A percentile compares a stretch with the other conserved stretches of the same genome.
These are phyloP conservation scores for Nephrotoma guestfalica DNA, from an alignment of 2,888 invertebrate species.

Conservation along the genomic window DNA sequence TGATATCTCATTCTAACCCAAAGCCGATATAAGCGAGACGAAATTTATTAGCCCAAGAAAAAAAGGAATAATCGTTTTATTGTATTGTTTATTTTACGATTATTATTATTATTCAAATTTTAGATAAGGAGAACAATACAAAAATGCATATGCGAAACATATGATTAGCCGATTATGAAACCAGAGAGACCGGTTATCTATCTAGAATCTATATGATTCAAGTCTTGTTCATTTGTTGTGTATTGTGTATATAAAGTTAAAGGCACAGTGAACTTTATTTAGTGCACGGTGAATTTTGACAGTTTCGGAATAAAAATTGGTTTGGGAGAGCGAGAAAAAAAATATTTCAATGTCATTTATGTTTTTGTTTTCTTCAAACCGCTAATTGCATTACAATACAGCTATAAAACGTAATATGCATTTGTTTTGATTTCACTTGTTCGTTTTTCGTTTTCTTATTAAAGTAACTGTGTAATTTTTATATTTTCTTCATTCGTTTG, in stretches of 20 bases:
- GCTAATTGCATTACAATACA: not conserved
- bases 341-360: not conserved
- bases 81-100: not conserved
- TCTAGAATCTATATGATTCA: not conserved
- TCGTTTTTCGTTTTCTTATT: not conserved
- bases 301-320: not conserved
- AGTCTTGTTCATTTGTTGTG: not conserved
- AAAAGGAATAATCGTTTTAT: not conserved
- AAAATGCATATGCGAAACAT: not conserved
- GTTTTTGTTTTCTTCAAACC: not conserved
- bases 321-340: not conserved
- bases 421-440: not conserved
- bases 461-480: not conserved
- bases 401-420: not conserved
- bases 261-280: not conserved
- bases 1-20: not conserved
- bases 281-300: not conserved
- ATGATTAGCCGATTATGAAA: not conserved
- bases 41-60: not conserved
- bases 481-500: not conserved
- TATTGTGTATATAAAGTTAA: not conserved
- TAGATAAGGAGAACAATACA: not conserved
- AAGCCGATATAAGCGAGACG: not conserved
- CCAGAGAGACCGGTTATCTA: not conserved
- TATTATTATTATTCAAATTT: not conserved